Base-by-base conservation (phyloP, 2,888 invertebrate genomes). In the Toxonevra muliebris region DNA sequence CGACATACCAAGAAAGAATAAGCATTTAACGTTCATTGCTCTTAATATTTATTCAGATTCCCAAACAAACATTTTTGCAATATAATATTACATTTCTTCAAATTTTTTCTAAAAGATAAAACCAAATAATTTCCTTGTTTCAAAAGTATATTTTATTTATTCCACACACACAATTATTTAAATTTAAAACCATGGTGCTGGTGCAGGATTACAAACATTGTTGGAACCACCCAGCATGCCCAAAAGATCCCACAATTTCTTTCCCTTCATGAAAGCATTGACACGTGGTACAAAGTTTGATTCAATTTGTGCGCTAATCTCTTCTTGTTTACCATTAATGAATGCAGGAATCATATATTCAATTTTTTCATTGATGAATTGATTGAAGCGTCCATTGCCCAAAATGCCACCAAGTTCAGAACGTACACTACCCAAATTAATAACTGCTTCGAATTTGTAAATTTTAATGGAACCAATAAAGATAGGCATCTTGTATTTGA, bases 401-500 rank as follows among this genome's bases (percentile, higher is more conserved):
- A 81, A 40, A 15, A 84, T 43, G 4, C 82, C 82, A 45, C 80
- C 79, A 67, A 82, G 78, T 59, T 80, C 76, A 0, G 83, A 82
- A 43, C 68, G 69, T 7, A 79, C 77, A 40, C 78, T 74, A 1
- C 80, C 82, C 60, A 84, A 64, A 0, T 65, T 62, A 1, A 84
- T 74, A 7, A 69, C 66, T 42, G 75, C 68, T 13, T 79, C 58
- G 61, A 83, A 82, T 1, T 82, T 82, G 63, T 77, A 82, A 63
- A 83, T 82, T 73, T 78, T 79, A 41, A 80, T 77, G 42, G 81
- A 81, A 30, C 83, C 82, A 30, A 76, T 79, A 9, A 83, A 60
- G 53, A 79, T 66, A 52, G 83, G 83, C 76, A 81, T 77, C 72
- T 78, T 83, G 66, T 83, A 84, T 62, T 82, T 82, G 73, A 84